phyloP scores from a whole-genome alignment of 2,113 vertebrate genomes.

The Elgaria multicarinata region DNA sequence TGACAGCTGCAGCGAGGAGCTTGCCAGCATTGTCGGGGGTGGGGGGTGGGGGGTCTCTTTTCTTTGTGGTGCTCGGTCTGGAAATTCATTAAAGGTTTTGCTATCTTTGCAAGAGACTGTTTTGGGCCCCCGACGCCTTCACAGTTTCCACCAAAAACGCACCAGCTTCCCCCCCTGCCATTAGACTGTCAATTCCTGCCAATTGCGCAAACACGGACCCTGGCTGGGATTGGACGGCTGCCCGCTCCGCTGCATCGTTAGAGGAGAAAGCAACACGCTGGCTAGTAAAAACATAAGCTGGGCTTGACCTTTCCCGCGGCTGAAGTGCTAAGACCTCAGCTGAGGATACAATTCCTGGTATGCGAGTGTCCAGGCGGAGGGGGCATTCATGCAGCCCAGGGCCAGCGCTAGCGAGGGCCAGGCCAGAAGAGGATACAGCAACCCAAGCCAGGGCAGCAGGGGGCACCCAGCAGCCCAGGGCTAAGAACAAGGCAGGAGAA shows the following conservation, averaged over 20 bases:
- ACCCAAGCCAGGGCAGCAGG: neutral
- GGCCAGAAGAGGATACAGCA: constrained; percentile 17
- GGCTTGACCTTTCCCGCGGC: constrained; percentile 56
- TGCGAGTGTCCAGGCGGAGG: constrained; percentile 30
- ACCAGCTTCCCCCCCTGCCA: constrained; percentile 30
- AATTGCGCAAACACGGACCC: constrained; percentile 50
- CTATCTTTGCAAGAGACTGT: constrained; percentile 54
- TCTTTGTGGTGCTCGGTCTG: constrained; percentile 62
- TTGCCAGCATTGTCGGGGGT: constrained; percentile 69
- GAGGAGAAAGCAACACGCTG: constrained; percentile 39
- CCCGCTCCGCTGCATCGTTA: constrained; percentile 18
- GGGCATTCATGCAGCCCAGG: constrained; percentile 37
- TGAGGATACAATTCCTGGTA: constrained; percentile 38
- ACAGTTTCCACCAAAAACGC: constrained; percentile 48
- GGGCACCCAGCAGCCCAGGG: neutral
- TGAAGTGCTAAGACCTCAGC: constrained; percentile 44
- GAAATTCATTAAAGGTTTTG: constrained; percentile 70
- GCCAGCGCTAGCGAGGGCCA: constrained; percentile 19
- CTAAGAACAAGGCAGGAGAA: constrained; percentile 26
- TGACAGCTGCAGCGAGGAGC: constrained; percentile 75
- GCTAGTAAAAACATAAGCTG: constrained; percentile 46
- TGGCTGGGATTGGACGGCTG: constrained; percentile 33
- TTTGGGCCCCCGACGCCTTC: constrained; percentile 53
- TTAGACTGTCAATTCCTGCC: constrained; percentile 39
- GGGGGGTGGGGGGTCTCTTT: too few relatives aligned